Conservation (phyloP, 2,888 invertebrate genomes). For the Venusia cambrica region DNA sequence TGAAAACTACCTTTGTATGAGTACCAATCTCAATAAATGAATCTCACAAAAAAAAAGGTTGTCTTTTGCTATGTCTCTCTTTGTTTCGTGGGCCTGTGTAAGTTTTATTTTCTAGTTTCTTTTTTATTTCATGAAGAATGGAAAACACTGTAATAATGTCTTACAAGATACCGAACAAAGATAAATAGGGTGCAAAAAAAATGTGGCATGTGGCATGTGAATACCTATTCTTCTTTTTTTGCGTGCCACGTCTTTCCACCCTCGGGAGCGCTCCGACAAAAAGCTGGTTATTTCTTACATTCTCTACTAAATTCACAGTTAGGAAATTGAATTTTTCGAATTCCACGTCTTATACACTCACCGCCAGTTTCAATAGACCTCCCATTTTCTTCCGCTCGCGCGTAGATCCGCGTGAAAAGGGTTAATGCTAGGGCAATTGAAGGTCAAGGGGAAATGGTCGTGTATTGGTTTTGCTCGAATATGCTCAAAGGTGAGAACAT, state of each 20-base stretch:
- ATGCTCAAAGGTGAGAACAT: slow-evolving; percentile 37
- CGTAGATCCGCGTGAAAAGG: slow-evolving; percentile 29
- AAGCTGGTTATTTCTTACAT: slow-evolving; percentile 66
- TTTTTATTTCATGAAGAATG: too few species aligned
- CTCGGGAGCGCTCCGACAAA: slow-evolving; percentile 51
- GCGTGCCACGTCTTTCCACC: slow-evolving; percentile 62
- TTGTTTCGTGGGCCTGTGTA: too few species aligned
- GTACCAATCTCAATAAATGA: too few species aligned
- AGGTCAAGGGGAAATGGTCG: slow-evolving; percentile 38
- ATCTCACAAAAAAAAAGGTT: too few species aligned
- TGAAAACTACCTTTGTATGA: too few species aligned
- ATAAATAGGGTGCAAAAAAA: slow-evolving; percentile 38
- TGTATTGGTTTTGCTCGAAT: slow-evolving; percentile 47
- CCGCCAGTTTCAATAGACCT: slow-evolving; percentile 44
- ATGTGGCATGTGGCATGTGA: slow-evolving; percentile 51
- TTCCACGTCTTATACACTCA: slow-evolving; percentile 50
- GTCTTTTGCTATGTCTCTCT: too few species aligned
- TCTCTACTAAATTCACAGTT: slow-evolving; percentile 70
- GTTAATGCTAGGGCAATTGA: slow-evolving; percentile 36
- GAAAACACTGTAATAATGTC: slow-evolving; percentile 2
- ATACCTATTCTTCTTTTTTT: slow-evolving; percentile 42
- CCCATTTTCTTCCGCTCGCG: slow-evolving; percentile 28
- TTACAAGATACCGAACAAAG: slow-evolving; percentile 12
- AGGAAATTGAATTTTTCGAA: slow-evolving; percentile 76
- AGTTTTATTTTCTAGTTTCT: too few species aligned